phyloP scores from a whole-genome alignment of 2,113 vertebrate genomes.

The Anas platyrhynchos region DNA sequence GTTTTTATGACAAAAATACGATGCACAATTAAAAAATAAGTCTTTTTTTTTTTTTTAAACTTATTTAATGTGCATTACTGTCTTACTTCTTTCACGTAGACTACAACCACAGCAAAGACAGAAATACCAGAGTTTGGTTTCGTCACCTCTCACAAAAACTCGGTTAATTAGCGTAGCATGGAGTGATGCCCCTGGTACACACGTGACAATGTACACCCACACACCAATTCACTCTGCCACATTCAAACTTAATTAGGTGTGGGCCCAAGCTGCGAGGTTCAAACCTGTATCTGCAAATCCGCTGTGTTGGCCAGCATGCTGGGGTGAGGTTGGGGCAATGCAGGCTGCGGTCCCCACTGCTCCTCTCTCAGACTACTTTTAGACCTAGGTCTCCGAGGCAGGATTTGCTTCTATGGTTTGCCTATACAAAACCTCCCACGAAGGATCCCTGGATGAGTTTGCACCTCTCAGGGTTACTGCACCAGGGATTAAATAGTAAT shows the following conservation, averaged over 20 bases:
- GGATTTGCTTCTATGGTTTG: neutral
- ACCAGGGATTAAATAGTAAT: neutral
- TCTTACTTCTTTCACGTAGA: slow-evolving; percentile 27
- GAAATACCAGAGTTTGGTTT: slow-evolving; percentile 32
- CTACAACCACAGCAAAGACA: neutral
- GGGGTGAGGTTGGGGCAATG: neutral
- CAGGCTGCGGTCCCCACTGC: neutral
- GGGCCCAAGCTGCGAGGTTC: slow-evolving; percentile 7
- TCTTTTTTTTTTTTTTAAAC: neutral
- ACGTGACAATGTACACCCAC: slow-evolving; percentile 44
- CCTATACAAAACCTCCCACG: neutral
- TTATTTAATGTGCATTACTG: neutral
- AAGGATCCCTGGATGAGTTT: neutral
- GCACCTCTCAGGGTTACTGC: neutral
- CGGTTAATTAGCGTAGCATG: slow-evolving; percentile 41
- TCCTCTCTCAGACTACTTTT: neutral
- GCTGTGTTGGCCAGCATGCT: neutral
- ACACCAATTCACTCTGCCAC: slow-evolving; percentile 21
- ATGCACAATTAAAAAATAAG: neutral
- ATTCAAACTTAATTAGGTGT: slow-evolving; percentile 57
- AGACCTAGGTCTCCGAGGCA: neutral
- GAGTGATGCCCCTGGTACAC: slow-evolving; percentile 30
- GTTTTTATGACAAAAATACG: neutral
- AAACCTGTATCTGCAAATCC: neutral
- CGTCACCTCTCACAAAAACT: slow-evolving; percentile 58